Evolutionary conservation across 1,140 invertebrate species (phyloP).

Genomic region (Sinella curviseta): DNA sequence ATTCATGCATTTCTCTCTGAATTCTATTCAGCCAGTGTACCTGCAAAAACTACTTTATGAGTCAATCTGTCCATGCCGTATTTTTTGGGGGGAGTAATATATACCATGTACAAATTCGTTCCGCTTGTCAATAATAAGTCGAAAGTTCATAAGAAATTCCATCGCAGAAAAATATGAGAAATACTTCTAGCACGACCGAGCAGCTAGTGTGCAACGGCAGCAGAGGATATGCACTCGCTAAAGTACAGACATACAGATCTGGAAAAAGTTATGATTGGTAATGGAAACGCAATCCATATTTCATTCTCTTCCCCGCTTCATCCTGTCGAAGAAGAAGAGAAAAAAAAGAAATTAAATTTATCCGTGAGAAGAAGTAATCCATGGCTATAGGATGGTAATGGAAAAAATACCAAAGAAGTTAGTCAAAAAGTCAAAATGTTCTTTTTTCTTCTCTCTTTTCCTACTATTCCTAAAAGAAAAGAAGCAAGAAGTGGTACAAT

Average conservation of each 20-base stretch:
- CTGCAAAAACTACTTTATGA: neutral
- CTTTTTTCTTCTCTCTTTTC: slow-evolving; percentile 1
- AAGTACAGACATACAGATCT: too few relatives aligned
- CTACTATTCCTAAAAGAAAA: too few relatives aligned
- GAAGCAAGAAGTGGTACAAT: neutral
- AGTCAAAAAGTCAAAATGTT: neutral
- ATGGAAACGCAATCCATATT: slow-evolving; percentile 13
- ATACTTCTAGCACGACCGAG: neutral
- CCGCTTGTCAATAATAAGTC: neutral
- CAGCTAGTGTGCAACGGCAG: neutral
- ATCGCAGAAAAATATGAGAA: neutral
- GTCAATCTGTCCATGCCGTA: too few relatives aligned
- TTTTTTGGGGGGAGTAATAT: too few relatives aligned
- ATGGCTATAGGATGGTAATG: neutral
- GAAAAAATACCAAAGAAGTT: neutral
- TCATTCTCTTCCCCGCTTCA: neutral
- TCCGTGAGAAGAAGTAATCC: neutral
- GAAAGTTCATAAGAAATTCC: neutral
- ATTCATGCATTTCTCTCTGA: too few relatives aligned
- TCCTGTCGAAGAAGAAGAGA: neutral
- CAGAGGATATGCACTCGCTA: too few relatives aligned
- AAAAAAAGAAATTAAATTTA: slow-evolving; percentile 20
- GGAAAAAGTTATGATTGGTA: neutral
- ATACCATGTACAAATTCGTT: neutral
- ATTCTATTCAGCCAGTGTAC: too few relatives aligned